Evolutionary conservation across 2,797 vertebrate species (phyloP), one percentile per base, ranked within the genome.

Genomic region (Capromys pilorides): DNA sequence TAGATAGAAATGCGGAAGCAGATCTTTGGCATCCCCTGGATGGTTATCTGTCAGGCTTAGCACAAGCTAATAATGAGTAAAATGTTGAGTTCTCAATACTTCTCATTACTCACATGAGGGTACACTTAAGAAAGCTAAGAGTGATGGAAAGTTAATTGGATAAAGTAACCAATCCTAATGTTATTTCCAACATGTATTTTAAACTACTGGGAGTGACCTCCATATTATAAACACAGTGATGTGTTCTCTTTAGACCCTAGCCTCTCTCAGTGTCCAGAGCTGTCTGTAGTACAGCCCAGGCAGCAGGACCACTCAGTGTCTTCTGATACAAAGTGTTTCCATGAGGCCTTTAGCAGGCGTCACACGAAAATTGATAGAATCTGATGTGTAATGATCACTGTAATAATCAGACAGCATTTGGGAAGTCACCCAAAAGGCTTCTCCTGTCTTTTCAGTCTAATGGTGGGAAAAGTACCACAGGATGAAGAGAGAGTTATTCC

Each of bases 311-410:
- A 31, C 39, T 89, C 45, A 36, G 2, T 69, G 26, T 64, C 24
- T 93, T 90, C 80, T 85, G 22, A 51, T 87, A 21, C 62, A 77
- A 36, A 79, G 19, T 54, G 31, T 49, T 95, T 94, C 26, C 90
- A 82, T 89, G 59, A 54, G 81, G 13, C 61, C 45, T 85, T 57
- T 93, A 31, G 61, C 59, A 71, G 51, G 28, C 54, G 54, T 80
- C 26, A 59, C 1, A 1, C 77, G 83, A 75, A 94, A 73, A 62
- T 19, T 61, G 33, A 39, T 33, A 57, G 66, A 77, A 71, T 77
- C 10, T 39, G n/a, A 73, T 7, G 51, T 89, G 18, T 5, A 83
- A 69, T 51, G n/a, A 87, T 91, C 59, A 28, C 41, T 5, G 67
- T 4, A 39, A 84, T 90, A 80, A 94, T 88, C 39, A 59, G 36